Evolutionary conservation across 2,113 vertebrate species (phyloP).

Genomic region (Pteropus alecto): DNA sequence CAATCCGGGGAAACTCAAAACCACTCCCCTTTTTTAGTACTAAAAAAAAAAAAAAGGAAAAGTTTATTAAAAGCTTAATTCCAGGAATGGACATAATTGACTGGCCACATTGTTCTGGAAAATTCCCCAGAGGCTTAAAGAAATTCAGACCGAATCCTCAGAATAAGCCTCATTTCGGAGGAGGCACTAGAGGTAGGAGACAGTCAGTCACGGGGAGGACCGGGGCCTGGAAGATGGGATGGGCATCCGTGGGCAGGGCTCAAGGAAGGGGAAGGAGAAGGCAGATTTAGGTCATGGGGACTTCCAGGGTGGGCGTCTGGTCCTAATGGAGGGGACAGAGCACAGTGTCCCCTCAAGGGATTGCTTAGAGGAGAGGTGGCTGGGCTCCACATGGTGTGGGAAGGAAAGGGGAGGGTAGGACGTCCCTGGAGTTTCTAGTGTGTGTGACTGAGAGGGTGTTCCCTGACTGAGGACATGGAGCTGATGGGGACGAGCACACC

Average conservation of each 20-base stretch:
- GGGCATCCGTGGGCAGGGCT: accelerated
- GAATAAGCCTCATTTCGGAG: neutral
- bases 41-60: conserved; percentile 40
- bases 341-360: neutral
- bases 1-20: conserved; percentile 7
- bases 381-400: neutral
- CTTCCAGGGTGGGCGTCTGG: neutral
- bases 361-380: neutral
- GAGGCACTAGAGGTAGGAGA: neutral
- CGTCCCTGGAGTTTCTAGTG: neutral
- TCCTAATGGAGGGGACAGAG: neutral
- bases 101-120: conserved; percentile 39
- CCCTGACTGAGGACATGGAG: neutral
- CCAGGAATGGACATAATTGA: neutral
- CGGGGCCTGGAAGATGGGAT: neutral
- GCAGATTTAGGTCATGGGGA: neutral
- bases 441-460: neutral
- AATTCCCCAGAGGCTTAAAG: neutral
- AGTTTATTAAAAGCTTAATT: conserved; percentile 20
- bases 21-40: neutral
- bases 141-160: neutral
- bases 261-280: neutral
- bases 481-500: neutral
- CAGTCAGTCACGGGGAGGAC: neutral
- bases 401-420: neutral